Conservation (phyloP, 2,113 vertebrate species). For the Equus przewalskii region DNA sequence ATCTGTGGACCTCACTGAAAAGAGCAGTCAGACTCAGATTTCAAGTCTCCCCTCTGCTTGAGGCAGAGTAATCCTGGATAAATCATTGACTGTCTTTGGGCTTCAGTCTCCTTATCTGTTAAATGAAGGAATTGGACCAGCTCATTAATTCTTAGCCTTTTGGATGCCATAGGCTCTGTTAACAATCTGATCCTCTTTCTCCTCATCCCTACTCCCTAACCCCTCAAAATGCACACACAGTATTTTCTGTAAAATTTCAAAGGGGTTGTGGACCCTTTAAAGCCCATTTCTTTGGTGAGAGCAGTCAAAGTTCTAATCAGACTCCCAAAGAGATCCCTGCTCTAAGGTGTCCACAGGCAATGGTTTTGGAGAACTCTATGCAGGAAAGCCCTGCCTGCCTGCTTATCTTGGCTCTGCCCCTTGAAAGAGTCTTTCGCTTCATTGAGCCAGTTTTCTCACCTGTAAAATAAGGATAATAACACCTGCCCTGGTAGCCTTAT, state of each 20-base stretch:
- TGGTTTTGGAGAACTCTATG: neutral
- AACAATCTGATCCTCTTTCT: neutral
- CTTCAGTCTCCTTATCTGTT: neutral
- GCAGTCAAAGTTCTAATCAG: neutral
- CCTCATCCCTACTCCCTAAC: neutral
- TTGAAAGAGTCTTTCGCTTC: neutral
- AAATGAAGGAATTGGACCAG: neutral
- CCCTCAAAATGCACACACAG: neutral
- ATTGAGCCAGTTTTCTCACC: neutral
- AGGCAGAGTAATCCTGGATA: neutral
- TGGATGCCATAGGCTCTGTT: neutral
- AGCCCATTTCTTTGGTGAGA: neutral
- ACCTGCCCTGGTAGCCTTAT: neutral
- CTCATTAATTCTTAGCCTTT: neutral
- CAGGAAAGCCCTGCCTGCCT: neutral
- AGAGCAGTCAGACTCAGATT: neutral
- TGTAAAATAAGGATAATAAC: neutral
- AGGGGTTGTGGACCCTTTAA: neutral
- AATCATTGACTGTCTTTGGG: neutral
- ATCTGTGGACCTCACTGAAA: neutral
- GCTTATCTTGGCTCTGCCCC: neutral
- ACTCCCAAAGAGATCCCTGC: neutral
- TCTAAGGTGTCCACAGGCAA: accelerated
- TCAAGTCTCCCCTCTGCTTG: neutral
- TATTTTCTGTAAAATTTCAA: constrained; percentile 3